A percentile compares a stretch with the other conserved stretches of the same genome.
These are phyloP conservation scores for Omphaloscelis lunosa DNA, from an alignment of 2,888 invertebrate genomes.

Conservation along the genomic window DNA sequence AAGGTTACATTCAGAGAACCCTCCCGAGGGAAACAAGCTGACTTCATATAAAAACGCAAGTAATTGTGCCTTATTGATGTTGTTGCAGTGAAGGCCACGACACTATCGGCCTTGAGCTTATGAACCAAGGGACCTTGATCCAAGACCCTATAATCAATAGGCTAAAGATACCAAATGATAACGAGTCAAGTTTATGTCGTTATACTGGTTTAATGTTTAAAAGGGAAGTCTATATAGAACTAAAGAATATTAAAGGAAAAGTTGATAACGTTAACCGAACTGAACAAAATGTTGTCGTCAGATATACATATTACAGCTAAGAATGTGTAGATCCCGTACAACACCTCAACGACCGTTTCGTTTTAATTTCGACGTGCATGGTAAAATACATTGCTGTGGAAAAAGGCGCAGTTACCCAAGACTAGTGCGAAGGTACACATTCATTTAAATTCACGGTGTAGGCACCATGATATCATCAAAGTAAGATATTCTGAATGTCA, in stretches of 20 bases:
- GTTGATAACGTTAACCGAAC: not conserved
- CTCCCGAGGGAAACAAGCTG: conserved; percentile 17
- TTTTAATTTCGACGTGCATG: conserved; percentile 18
- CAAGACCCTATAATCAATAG: conserved; percentile 35
- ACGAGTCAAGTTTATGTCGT: conserved; percentile 10
- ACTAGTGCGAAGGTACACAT: conserved; percentile 14
- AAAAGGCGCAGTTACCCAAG: not conserved
- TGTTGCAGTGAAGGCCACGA: conserved; percentile 42
- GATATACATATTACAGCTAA: not conserved
- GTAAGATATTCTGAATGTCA: conserved; percentile 55
- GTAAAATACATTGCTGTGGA: conserved; percentile 13
- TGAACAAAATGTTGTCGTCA: not conserved
- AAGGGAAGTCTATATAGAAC: not conserved
- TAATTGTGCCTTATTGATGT: conserved; percentile 48
- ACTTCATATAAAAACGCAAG: conserved; percentile 48
- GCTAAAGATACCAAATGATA: conserved; percentile 27
- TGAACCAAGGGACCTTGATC: conserved; percentile 17
- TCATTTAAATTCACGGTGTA: conserved; percentile 52
- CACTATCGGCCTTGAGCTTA: conserved; percentile 37
- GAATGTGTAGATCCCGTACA: not conserved
- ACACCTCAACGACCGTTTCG: conserved; percentile 3
- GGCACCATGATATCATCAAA: conserved; percentile 54
- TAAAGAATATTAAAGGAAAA: conserved; percentile 1
- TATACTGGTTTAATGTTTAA: conserved; percentile 7
- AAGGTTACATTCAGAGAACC: conserved; percentile 5